phyloP scores from a whole-genome alignment of 2,113 vertebrate genomes.

The Pollimyrus isidori region DNA sequence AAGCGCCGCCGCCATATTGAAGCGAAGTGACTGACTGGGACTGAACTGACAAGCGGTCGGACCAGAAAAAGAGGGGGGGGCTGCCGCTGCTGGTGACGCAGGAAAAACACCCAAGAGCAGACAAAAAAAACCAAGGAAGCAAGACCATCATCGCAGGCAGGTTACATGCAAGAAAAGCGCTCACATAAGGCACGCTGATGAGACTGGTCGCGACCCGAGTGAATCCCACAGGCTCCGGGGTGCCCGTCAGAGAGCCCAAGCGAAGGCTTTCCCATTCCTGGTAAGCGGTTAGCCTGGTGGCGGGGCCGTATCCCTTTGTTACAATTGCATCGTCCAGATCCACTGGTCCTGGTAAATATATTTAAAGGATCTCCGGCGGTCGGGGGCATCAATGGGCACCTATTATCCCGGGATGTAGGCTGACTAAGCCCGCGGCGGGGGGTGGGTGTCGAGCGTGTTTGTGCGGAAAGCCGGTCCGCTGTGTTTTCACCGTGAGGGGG shows the following conservation, averaged over 20 bases:
- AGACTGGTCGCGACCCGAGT: constrained; percentile 51
- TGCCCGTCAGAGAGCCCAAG: constrained; percentile 47
- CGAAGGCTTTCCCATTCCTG: constrained; percentile 66
- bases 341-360: background rate
- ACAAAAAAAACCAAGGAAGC: constrained; percentile 49
- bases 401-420: background rate
- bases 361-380: background rate
- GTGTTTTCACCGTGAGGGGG: constrained; percentile 36
- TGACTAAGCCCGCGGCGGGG: constrained; percentile 7
- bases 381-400: background rate
- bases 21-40: constrained; percentile 46
- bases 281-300: constrained; percentile 47
- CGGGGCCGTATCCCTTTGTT: background rate
- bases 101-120: constrained; percentile 74
- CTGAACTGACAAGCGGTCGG: constrained; percentile 55
- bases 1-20: constrained; percentile 66
- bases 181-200: constrained; percentile 52
- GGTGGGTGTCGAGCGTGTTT: background rate
- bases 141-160: constrained; percentile 42
- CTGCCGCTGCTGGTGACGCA: constrained; percentile 76
- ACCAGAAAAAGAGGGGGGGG: constrained; percentile 51
- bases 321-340: background rate
- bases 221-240: constrained; percentile 45
- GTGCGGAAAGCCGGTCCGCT: constrained; percentile 21
- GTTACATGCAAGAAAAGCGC: constrained; percentile 42